Conservation (phyloP, 2,888 invertebrate genomes). For the Cenopis cana region DNA sequence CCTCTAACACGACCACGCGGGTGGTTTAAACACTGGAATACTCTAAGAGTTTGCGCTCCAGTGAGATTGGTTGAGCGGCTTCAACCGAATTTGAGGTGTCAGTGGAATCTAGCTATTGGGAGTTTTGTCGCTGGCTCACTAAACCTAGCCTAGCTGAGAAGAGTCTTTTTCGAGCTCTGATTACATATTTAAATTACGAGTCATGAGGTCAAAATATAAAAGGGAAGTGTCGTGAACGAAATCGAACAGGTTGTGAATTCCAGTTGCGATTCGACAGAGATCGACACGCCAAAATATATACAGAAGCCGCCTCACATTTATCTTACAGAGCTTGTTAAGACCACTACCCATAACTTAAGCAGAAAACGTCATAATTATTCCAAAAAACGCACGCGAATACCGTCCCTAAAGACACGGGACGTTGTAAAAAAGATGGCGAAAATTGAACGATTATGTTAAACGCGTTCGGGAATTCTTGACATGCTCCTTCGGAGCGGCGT, state of each 20-base stretch:
- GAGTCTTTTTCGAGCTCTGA: too few species aligned
- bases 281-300: slow-evolving; percentile 28
- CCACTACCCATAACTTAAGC: slow-evolving; percentile 52
- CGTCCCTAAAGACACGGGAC: slow-evolving; percentile 48
- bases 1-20: too few species aligned
- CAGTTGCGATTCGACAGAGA: slow-evolving; percentile 21
- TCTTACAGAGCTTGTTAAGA: slow-evolving; percentile 54
- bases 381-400: slow-evolving; percentile 48
- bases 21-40: too few species aligned
- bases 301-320: slow-evolving; percentile 40
- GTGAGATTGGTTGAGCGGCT: too few species aligned
- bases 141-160: too few species aligned
- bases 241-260: not conserved
- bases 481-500: slow-evolving; percentile 51
- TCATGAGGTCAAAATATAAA: not conserved
- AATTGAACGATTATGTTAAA: slow-evolving; percentile 56
- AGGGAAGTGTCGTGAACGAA: not conserved
- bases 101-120: too few species aligned
- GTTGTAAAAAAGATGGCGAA: slow-evolving; percentile 53
- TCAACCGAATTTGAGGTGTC: too few species aligned
- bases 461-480: slow-evolving; percentile 58
- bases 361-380: slow-evolving; percentile 49
- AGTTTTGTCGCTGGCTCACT: too few species aligned
- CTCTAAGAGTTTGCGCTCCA: too few species aligned
- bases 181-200: too few species aligned